Conservation (phyloP, 2,888 invertebrate genomes). For the Spodoptera littoralis region DNA sequence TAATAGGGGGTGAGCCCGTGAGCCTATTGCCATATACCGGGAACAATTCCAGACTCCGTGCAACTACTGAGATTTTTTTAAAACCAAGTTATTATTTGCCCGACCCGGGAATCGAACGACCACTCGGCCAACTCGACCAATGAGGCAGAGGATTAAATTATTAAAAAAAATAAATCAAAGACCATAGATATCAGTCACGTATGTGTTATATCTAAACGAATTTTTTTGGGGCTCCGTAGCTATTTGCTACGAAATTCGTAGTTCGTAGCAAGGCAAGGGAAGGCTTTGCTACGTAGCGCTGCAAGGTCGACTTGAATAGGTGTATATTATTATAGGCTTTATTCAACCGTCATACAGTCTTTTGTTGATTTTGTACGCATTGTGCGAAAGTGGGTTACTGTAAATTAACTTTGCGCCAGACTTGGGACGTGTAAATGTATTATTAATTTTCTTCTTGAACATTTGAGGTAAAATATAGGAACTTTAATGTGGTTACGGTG, state of each 20-base stretch:
- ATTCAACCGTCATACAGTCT: slow-evolving; percentile 72
- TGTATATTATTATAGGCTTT: slow-evolving; percentile 69
- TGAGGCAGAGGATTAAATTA: too few relatives aligned
- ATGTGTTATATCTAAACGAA: neutral
- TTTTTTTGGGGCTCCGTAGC: slow-evolving; percentile 44
- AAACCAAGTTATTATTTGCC: too few relatives aligned
- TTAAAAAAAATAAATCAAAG: too few relatives aligned
- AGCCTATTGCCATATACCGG: too few relatives aligned
- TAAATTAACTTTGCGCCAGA: slow-evolving; percentile 66
- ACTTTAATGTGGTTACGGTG: slow-evolving; percentile 3
- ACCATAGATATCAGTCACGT: too few relatives aligned
- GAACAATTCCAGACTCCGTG: too few relatives aligned
- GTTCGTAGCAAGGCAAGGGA: slow-evolving; percentile 52
- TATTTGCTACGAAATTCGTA: slow-evolving; percentile 65
- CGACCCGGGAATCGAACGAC: too few relatives aligned
- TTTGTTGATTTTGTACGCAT: slow-evolving; percentile 75
- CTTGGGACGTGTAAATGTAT: slow-evolving; percentile 55
- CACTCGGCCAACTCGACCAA: too few relatives aligned
- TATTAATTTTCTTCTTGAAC: slow-evolving; percentile 40
- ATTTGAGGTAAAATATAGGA: slow-evolving; percentile 9
- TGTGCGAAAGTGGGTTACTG: slow-evolving; percentile 77
- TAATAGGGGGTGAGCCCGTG: too few relatives aligned
- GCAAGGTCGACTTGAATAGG: slow-evolving; percentile 70
- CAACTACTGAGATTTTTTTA: too few relatives aligned
- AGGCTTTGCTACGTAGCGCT: slow-evolving; percentile 51